Base-by-base conservation (phyloP, 2,888 invertebrate species). In the Chaitophorus viminalis region DNA sequence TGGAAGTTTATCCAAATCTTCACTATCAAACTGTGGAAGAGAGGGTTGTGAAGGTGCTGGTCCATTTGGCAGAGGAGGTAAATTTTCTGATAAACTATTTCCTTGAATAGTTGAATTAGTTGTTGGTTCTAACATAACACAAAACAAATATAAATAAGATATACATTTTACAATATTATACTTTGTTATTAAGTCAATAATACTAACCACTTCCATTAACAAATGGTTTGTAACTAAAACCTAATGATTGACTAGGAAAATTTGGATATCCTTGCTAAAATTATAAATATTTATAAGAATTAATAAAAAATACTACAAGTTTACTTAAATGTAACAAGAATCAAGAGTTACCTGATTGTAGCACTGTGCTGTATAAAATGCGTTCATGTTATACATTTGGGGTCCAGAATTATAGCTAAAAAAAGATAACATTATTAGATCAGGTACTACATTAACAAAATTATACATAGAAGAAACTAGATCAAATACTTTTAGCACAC, bases 31-130 rank as follows among this genome's bases (percentile, higher is more conserved):
- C 29, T 81, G 74, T 60, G 81, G 74, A 0, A n/a, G 36, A 46
- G 54, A 36, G 1, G 90, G 90, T 17, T 90, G 90, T 14, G 90
- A 89, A 54, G 90, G 93, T 88, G 93, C 93, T 81, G 94, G 93
- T 82, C 93, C 93, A 74, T 93, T 92, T 31, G 94, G 94, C 89
- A 93, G 91, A 88, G 94, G 94, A 31, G 94, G 93, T 89, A 92
- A 91, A 89, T 92, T 92, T 77, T 91, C 91, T 90, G 92, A 91
- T 25, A 88, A 89, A 39, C 89, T 86, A 21, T 39, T 78, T 21
- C 88, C 70, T 17, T 86, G 75, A n/a, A 36, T 17, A 68, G 21
- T 5, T 6, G 76, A 14, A 82, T n/a, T n/a, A n/a, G n/a, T n/a
- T n/a, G 82, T 21, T 25, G 60, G 6, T 21, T 88, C 87, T 60